phyloP scores from a whole-genome alignment of 2,888 invertebrate species.

The Allygus modestus region DNA sequence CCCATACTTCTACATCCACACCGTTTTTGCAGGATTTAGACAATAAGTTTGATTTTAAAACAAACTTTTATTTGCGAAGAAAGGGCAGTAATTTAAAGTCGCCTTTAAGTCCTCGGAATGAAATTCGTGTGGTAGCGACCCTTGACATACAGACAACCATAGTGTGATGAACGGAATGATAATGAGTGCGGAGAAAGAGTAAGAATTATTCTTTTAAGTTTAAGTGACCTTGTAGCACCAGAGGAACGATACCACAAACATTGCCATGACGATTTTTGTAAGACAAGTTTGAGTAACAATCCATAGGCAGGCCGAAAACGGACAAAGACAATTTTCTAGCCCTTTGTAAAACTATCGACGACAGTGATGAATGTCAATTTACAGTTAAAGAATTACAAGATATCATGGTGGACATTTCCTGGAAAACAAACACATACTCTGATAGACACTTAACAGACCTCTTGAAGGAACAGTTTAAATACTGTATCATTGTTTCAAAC shows the following conservation, averaged over 20 bases:
- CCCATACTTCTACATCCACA: background rate
- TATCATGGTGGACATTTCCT: background rate
- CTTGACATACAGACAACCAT: slow-evolving; percentile 21
- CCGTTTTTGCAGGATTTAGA: background rate
- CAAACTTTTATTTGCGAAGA: slow-evolving; percentile 18
- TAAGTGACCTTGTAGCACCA: slow-evolving; percentile 52
- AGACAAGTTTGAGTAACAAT: background rate
- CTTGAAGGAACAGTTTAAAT: slow-evolving; percentile 4
- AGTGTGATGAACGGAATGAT: slow-evolving; percentile 27
- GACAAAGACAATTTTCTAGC: slow-evolving; percentile 26
- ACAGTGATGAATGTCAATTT: slow-evolving; percentile 60
- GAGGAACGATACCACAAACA: slow-evolving; percentile 58
- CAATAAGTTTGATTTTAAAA: no score
- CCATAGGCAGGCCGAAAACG: slow-evolving; percentile 8
- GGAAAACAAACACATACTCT: background rate
- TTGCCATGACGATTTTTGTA: slow-evolving; percentile 50
- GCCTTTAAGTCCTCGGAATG: background rate
- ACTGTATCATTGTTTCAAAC: slow-evolving; percentile 47
- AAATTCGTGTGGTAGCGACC: background rate
- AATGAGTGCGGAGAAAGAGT: slow-evolving; percentile 54
- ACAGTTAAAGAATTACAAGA: slow-evolving; percentile 54
- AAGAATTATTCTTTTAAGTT: slow-evolving; percentile 20
- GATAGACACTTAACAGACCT: background rate
- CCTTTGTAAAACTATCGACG: slow-evolving; percentile 58
- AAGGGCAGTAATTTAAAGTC: background rate